Evolutionary conservation across 1,140 invertebrate species (phyloP), one percentile per base, ranked within the genome.

Genomic region (Drosophila sucinea): DNA sequence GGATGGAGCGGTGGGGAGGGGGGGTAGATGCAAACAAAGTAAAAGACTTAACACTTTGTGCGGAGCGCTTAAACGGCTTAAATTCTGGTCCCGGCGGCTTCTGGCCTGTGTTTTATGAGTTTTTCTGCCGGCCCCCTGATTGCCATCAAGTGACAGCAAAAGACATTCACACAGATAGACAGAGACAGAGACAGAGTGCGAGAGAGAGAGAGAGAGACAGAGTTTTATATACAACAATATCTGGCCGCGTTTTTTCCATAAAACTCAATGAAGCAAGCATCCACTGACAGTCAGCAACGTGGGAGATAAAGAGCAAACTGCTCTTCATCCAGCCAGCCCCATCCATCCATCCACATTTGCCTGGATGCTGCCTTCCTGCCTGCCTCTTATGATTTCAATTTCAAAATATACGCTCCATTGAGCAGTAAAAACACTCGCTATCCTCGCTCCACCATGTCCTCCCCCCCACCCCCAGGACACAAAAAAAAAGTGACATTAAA

Each of bases 391-490:
- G 83, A 86, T 86, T 86, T 87, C 82, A 86, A 86, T 86, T 86
- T 86, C 75, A 87, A 82, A 86, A 86, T 86, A 77, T 87, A 87
- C 82, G 82, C 82, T 86, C 84, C 83, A 87, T 82, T 87, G 82
- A 79, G 65, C 82, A 82, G 81, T 70, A 60, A 79, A 83, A 70
- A 72, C 38, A 41, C 25, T 64, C 29, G 8, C 29, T n/a, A 54
- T 29, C 29, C 61, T n/a, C 3, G n/a, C 11, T 11, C 32, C n/a
- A 7, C 32, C 38, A 47, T 17, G 25, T 33, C 30, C 17, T 41
- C 68, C 54, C 29, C 44, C 10, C 35, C 55, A 2, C 30, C 6
- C 11, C 11, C 27, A 3, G 10, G 41, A 41, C 11, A 51, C 23
- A 38, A 70, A 62, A 79, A 86, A 77, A 86, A 86, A 87, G 82